Base-by-base conservation (phyloP, 1,140 invertebrate species). In the Microvelia longipes region DNA sequence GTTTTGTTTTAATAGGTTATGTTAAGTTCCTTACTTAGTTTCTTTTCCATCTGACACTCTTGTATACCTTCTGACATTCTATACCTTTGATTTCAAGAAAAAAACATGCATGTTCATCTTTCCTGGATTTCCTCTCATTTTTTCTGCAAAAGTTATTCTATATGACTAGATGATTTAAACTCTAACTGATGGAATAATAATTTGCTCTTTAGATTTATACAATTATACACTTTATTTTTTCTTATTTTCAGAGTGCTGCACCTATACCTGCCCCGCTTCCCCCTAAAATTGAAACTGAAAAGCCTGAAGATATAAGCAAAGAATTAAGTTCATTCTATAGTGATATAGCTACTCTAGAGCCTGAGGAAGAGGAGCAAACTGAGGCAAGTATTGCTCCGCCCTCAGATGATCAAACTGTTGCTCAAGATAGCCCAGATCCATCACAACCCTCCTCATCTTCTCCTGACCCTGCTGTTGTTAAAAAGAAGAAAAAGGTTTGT, bases 251-350 rank as follows among this genome's bases (percentile, higher is more conserved):
- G 70, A 63, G 28, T 68, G 66, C 28, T n/a, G 50, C 60, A 25
- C 28, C 29, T 2, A 30, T 27, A 13, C 70, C 66, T 5, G 30
- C 67, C 13, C 28, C 28, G 27, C 5, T 50, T 50, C 61, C n/a
- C 68, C 26, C 27, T 28, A 69, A 35, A 28, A 63, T 26, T 25
- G 68, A 15, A 27, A 24, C 68, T 13, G 68, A 70, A 50, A 79
- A 80, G 63, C 76, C 75, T 25, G 75, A 78, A 15, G 78, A 78
- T 11, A 77, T 81, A 61, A 78, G 78, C 24, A 81, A 82, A 0
- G 84, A 81, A 1, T 74, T 86, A 19, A 81, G 84, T 76, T 84
- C 82, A 1, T 86, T 86, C 77, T 86, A 86, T 73, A 85, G 78
- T 15, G 84, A 86, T 70, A 82, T 86, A 28, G 84, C 84, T 2